phyloP scores from a whole-genome alignment of 2,113 vertebrate species.

The Phalacrocorax aristotelis region DNA sequence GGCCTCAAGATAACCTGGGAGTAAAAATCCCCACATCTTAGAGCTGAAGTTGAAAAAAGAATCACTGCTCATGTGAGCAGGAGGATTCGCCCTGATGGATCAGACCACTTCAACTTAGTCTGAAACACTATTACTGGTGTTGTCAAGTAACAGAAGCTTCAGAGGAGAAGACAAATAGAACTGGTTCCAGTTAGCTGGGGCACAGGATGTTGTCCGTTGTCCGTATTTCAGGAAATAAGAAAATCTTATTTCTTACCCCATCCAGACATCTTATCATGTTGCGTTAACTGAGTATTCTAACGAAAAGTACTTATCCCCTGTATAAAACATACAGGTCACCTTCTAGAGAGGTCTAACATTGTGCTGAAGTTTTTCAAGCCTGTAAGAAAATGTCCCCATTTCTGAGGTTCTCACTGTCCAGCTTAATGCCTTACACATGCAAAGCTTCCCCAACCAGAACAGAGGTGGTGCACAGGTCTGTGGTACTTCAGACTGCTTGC shows the following conservation, averaged over 20 bases:
- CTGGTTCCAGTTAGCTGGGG: neutral
- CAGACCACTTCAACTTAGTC: neutral
- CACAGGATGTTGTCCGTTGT: neutral
- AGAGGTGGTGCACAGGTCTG: neutral
- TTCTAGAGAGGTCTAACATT: neutral
- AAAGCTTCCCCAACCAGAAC: neutral
- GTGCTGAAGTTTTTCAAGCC: neutral
- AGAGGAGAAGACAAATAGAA: neutral
- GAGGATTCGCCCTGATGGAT: neutral
- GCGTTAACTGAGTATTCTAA: neutral
- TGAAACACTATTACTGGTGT: neutral
- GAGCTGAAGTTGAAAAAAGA: neutral
- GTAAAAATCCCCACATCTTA: neutral
- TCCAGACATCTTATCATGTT: neutral
- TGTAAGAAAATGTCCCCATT: accelerated
- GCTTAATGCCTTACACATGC: neutral
- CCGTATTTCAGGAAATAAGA: neutral
- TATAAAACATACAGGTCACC: neutral
- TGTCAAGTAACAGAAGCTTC: neutral
- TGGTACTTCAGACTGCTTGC: neutral
- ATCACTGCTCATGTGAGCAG: neutral
- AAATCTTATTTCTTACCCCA: neutral
- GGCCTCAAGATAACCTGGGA: neutral
- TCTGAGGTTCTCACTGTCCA: neutral
- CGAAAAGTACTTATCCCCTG: neutral